Evolutionary conservation across 2,888 invertebrate genomes (phyloP).

Genomic region (Capitulum mitella): DNA sequence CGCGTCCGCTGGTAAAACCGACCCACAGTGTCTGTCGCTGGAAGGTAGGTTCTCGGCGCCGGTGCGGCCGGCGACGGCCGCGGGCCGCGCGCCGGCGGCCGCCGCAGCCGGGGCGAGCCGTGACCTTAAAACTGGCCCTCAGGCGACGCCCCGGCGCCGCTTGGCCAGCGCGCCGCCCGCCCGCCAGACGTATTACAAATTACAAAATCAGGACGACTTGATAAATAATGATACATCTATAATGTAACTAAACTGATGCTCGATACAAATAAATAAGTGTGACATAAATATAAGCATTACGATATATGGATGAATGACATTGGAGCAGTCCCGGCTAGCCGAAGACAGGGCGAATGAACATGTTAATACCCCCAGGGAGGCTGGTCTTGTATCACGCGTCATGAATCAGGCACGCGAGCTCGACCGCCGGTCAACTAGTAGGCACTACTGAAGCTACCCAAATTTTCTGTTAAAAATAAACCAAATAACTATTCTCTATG

Average conservation of each 20-base stretch:
- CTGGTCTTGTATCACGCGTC: neutral
- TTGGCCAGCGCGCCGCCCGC: neutral
- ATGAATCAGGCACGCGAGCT: neutral
- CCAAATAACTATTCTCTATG: conserved; percentile 23
- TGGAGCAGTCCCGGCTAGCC: conserved; percentile 21
- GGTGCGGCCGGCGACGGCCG: neutral
- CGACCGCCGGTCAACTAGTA: neutral
- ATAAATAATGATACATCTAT: conserved; percentile 25
- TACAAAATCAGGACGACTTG: conserved; percentile 25
- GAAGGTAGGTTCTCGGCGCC: no score
- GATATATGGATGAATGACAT: conserved; percentile 25
- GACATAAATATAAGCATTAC: conserved; percentile 25
- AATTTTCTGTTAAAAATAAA: conserved; percentile 23
- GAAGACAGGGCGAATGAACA: conserved; percentile 22
- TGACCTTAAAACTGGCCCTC: neutral
- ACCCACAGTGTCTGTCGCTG: neutral
- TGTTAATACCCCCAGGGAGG: conserved; percentile 13
- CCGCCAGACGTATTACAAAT: conserved; percentile 15
- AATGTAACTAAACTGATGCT: conserved; percentile 24
- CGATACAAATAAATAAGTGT: conserved; percentile 26
- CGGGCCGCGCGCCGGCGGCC: neutral
- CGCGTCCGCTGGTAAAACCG: conserved; percentile 15
- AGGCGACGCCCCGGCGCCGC: neutral
- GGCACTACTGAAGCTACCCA: conserved; percentile 24
- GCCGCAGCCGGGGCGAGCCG: neutral